Evolutionary conservation across 2,888 invertebrate species (phyloP).

Genomic region (Halictus ligatus): DNA sequence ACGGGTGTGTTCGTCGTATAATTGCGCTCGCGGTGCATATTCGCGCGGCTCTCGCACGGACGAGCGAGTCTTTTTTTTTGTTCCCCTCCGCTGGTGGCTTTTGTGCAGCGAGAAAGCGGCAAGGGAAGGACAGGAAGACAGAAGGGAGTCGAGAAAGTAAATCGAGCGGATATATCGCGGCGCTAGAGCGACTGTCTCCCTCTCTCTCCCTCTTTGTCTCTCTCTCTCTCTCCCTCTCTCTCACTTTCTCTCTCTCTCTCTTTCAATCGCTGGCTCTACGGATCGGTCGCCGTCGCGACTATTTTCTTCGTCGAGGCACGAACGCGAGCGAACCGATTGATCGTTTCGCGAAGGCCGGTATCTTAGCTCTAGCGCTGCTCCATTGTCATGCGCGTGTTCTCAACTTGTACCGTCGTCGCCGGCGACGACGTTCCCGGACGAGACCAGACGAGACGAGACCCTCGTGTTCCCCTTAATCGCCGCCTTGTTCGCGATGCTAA

Average conservation of each 20-base stretch:
- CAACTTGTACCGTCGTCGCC: constrained; percentile 28
- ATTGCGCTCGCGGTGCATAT: constrained; percentile 71
- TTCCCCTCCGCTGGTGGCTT: constrained; percentile 50
- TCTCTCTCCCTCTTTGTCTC: neutral
- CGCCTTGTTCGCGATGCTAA: constrained; percentile 27
- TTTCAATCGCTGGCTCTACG: neutral
- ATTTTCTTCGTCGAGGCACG: constrained; percentile 58
- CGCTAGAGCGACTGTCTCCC: constrained; percentile 52
- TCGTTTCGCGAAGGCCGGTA: constrained; percentile 61
- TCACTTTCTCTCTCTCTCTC: constrained; percentile 24
- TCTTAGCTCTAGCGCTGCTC: constrained; percentile 49
- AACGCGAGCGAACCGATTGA: constrained; percentile 59
- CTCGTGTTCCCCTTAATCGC: constrained; percentile 20
- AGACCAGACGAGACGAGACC: constrained; percentile 4
- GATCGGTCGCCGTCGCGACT: constrained; percentile 16
- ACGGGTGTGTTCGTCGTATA: constrained; percentile 65
- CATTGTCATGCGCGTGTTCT: constrained; percentile 58
- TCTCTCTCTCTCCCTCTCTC: neutral
- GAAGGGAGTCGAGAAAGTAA: constrained; percentile 74
- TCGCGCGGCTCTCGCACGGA: constrained; percentile 69
- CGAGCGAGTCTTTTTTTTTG: constrained; percentile 67
- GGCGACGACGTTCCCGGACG: neutral
- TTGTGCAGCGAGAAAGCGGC: constrained; percentile 68
- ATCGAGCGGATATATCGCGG: constrained; percentile 73
- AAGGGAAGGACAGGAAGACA: constrained; percentile 72